Evolutionary conservation across 1,140 invertebrate species (phyloP).

Genomic region (Apis laboriosa): DNA sequence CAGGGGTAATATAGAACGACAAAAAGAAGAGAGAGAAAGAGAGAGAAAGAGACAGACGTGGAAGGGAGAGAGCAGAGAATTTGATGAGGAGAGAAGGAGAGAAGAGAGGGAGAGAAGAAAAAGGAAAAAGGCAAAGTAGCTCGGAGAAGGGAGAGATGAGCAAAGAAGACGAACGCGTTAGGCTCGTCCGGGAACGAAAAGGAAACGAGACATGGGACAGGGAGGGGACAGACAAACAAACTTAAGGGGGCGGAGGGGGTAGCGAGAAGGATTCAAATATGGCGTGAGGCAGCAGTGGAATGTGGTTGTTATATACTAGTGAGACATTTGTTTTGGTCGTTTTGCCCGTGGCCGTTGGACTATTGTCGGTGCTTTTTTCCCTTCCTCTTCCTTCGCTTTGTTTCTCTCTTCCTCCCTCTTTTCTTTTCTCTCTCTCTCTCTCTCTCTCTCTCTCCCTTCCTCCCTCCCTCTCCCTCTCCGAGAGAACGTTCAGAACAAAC

Average conservation of each 20-base stretch:
- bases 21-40: conserved; percentile 11
- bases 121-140: not conserved
- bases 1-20: conserved; percentile 12
- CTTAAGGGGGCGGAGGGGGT: conserved; percentile 20
- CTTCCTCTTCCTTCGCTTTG: conserved; percentile 28
- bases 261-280: conserved; percentile 65
- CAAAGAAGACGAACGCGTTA: conserved; percentile 38
- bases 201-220: conserved; percentile 33
- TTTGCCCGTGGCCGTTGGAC: conserved; percentile 49
- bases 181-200: conserved; percentile 29
- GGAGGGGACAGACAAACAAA: conserved; percentile 5
- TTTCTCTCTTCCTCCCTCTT: not conserved
- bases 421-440: not conserved
- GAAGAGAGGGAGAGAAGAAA: not conserved
- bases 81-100: not conserved
- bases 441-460: not conserved
- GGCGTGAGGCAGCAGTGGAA: conserved; percentile 62
- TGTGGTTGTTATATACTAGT: conserved; percentile 66
- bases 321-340: conserved; percentile 63
- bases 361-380: conserved; percentile 47
- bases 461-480: not conserved
- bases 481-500: conserved; percentile 6
- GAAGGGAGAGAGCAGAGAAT: not conserved
- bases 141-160: not conserved
- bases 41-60: conserved; percentile 8